These are phyloP conservation scores for Lordiphosa stackelbergi DNA, from an alignment of 1,140 invertebrate genomes.

Conservation along the genomic window DNA sequence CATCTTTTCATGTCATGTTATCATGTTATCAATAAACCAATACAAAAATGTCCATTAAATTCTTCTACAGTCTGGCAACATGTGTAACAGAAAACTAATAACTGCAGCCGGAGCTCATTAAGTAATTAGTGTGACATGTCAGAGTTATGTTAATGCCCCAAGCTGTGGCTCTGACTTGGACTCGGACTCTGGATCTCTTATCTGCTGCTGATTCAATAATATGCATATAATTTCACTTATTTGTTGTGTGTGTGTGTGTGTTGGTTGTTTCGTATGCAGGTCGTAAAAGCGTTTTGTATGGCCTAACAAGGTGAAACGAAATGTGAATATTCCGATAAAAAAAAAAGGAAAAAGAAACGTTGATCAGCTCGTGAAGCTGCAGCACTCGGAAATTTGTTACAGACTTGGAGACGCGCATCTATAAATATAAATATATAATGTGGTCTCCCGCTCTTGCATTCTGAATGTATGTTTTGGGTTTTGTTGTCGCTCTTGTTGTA, in stretches of 20 bases:
- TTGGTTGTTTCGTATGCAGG: constrained; percentile 24
- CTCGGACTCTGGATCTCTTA: constrained; percentile 23
- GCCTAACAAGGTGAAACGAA: constrained; percentile 72
- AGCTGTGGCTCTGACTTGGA: constrained; percentile 26
- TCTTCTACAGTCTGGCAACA: no score
- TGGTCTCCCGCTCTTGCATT: constrained; percentile 18
- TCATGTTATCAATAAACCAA: constrained; percentile 53
- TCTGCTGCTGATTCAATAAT: constrained; percentile 30
- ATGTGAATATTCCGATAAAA: constrained; percentile 61
- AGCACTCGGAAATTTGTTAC: constrained; percentile 55
- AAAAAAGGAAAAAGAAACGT: constrained; percentile 28
- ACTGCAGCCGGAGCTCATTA: constrained; percentile 59
- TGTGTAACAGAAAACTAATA: constrained; percentile 19
- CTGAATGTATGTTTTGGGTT: constrained; percentile 41
- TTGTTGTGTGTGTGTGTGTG: constrained; percentile 32
- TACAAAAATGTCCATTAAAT: constrained; percentile 25
- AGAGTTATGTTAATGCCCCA: constrained; percentile 72
- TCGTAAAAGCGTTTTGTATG: constrained; percentile 60
- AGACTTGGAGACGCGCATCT: constrained; percentile 54
- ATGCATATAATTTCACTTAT: constrained; percentile 69
- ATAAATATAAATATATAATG: constrained; percentile 48
- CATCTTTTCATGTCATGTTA: constrained; percentile 24
- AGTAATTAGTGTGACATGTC: constrained; percentile 77
- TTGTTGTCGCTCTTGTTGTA: constrained; percentile 73
- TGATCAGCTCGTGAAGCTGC: constrained; percentile 32